Conservation (phyloP, 2,797 vertebrate species). For the Oophaga sylvatica region DNA sequence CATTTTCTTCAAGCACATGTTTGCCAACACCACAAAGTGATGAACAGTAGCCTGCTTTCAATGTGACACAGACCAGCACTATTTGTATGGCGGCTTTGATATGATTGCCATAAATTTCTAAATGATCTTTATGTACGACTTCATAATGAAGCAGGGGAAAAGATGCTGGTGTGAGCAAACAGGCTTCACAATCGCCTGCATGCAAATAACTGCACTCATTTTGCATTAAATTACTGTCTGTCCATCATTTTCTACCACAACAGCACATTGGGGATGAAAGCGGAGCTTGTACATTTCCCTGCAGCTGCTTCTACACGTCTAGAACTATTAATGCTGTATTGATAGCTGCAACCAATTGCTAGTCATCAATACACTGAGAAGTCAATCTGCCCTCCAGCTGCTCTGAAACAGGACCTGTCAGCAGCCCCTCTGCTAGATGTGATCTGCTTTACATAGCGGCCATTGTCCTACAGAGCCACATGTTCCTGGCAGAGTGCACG, state of each 20-base stretch:
- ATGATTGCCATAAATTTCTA: not conserved
- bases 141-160: not conserved
- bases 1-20: not conserved
- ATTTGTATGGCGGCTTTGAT: not conserved
- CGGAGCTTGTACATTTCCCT: not conserved
- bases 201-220: not conserved
- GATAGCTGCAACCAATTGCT: not conserved
- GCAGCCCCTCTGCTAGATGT: not conserved
- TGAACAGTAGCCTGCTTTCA: not conserved
- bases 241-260: not conserved
- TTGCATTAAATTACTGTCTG: not conserved
- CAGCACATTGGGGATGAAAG: not conserved
- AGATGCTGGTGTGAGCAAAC: not conserved
- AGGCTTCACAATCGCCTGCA: not conserved
- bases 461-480: slow-evolving; percentile 9
- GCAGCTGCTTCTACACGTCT: not conserved
- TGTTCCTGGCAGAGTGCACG: not conserved
- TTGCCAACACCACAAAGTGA: not conserved
- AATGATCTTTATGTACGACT: not conserved
- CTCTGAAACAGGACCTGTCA: not conserved
- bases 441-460: not conserved
- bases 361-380: not conserved
- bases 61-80: not conserved
- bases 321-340: not conserved
- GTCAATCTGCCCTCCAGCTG: not conserved